Percentiles rank a stretch among this genome's conserved stretches.
Conservation (phyloP, 2,888 invertebrate species). For the Trilocha varians region DNA sequence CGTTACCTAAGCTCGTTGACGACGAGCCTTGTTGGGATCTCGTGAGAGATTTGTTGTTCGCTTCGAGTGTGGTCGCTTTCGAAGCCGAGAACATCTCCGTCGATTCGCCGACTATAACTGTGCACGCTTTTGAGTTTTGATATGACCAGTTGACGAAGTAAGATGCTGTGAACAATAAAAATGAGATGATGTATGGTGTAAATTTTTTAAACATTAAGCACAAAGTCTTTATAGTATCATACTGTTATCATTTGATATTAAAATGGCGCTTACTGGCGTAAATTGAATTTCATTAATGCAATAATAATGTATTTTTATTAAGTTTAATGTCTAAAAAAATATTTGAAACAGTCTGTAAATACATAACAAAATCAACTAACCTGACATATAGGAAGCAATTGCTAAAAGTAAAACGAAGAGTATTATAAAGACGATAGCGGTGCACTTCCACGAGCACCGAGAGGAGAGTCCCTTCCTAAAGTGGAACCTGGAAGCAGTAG, state of each 20-base stretch:
- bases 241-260: no score
- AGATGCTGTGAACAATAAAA: constrained; percentile 76
- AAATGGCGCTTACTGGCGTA: no score
- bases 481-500: constrained; percentile 83
- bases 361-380: constrained; percentile 53
- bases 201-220: no score
- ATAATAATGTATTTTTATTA: no score
- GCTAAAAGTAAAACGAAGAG: constrained; percentile 87
- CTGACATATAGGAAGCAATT: constrained; percentile 89
- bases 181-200: no score
- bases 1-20: constrained; percentile 69
- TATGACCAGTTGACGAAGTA: constrained; percentile 90
- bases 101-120: constrained; percentile 87
- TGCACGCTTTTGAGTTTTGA: constrained; percentile 86
- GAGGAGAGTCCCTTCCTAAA: constrained; percentile 90
- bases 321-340: no score
- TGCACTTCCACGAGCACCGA: constrained; percentile 93
- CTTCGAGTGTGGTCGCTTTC: constrained; percentile 79
- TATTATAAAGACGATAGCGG: constrained; percentile 90
- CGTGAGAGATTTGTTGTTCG: constrained; percentile 79
- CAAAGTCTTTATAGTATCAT: no score
- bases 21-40: constrained; percentile 76
- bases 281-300: no score
- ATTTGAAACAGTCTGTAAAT: background rate
- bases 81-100: constrained; percentile 79